Base-by-base conservation (phyloP, 2,888 invertebrate species). In the Carpatolechia fugitivella region DNA sequence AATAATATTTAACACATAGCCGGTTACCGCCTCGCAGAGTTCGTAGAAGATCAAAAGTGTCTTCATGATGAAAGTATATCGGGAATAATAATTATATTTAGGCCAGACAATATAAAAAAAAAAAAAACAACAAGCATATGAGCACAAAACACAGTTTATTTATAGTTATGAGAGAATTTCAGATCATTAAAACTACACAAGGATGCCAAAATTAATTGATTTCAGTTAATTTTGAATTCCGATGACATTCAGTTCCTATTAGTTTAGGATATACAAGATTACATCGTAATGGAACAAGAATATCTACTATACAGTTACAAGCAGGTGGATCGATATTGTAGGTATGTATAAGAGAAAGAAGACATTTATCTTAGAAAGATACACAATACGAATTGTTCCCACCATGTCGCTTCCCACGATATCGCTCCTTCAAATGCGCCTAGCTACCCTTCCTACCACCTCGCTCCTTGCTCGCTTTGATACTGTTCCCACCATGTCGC, bases 1-100 rank as follows among this genome's bases (percentile, higher is more conserved):
- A 1, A 57, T 38, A 4, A 47, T 46, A n/a, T 53, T 56, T 14
- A 60, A 46, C 1, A 61, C 18, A 35, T 64, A 65, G 7, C 62
- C 63, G 10, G 58, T 61, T 13, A 35, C 38, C 29, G 60, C 53
- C 40, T 62, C 60, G 33, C 59, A 57, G 10, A 59, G 30, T 20
- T 59, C 57, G 24, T 44, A 59, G n/a, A n/a, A n/a, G n/a, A n/a
- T 24, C 24, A 3, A 24, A 24, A 24, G 3, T 24, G 24, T 24
- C 24, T 24, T 24, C 24, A 24, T 24, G 24, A n/a, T n/a, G 24
- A 24, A 24, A 24, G 24, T 3, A 24, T n/a, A n/a, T n/a, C 24
- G 24, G 24, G n/a, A n/a, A n/a, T n/a, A n/a, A n/a, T n/a, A n/a
- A n/a, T n/a, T n/a, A n/a, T 24, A 4, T 24, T 24, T 24, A 24